Percentiles rank a stretch among this genome's conserved stretches.
Conservation (phyloP, 2,797 vertebrate genomes). For the Eidolon dupreanum region DNA sequence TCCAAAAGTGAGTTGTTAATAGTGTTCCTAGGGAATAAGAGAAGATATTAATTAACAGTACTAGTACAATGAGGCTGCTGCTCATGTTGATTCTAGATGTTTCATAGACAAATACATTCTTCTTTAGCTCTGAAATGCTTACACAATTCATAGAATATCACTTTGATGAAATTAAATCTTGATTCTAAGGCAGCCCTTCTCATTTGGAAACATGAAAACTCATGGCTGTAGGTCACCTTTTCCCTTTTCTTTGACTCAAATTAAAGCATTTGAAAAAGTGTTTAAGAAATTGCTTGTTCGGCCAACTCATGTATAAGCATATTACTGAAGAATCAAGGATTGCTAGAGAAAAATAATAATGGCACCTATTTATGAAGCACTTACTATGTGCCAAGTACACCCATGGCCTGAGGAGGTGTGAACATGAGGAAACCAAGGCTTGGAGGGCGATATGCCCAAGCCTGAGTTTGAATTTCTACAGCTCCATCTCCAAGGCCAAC, state of each 20-base stretch:
- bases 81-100: background rate
- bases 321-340: background rate
- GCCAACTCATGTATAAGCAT: background rate
- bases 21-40: background rate
- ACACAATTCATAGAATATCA: background rate
- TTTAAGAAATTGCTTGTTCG: background rate
- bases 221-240: background rate
- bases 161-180: background rate
- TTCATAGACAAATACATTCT: background rate
- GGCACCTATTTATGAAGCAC: background rate
- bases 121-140: background rate
- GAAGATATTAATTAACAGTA: background rate
- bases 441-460: too few species aligned
- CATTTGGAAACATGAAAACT: background rate
- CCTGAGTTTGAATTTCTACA: background rate
- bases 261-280: background rate
- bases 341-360: background rate
- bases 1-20: background rate
- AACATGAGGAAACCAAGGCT: background rate
- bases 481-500: background rate
- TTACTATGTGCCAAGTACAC: background rate
- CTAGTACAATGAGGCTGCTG: background rate
- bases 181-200: background rate
- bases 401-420: accelerated
- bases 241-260: background rate